Conservation (phyloP, 2,888 invertebrate genomes). For the Leuctra nigra region DNA sequence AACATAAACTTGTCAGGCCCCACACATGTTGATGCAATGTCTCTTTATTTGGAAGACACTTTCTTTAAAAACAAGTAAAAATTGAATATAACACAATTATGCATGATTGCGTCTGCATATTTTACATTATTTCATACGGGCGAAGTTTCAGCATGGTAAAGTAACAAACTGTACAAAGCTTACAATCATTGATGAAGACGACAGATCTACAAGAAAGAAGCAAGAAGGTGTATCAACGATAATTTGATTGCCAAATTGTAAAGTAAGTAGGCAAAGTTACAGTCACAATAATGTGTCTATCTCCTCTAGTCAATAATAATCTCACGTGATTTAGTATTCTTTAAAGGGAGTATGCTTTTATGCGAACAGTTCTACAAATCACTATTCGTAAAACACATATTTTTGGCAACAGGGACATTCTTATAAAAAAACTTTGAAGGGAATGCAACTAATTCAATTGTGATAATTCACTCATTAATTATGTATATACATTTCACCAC, state of each 20-base stretch:
- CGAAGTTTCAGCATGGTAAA: conserved; percentile 2
- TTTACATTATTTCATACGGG: conserved; percentile 33
- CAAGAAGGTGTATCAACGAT: not conserved
- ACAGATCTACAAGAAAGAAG: conserved; percentile 12
- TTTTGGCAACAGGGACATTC: conserved; percentile 27
- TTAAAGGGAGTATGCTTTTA: no score
- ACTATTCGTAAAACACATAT: conserved; percentile 24
- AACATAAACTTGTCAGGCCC: no score
- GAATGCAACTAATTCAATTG: conserved; percentile 25
- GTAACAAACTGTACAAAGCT: conserved; percentile 23
- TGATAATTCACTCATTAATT: conserved; percentile 8
- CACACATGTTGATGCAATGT: conserved; percentile 23
- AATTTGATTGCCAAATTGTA: conserved; percentile 5
- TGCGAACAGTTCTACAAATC: conserved; percentile 7
- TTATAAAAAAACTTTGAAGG: conserved; percentile 25
- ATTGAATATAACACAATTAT: conserved; percentile 35
- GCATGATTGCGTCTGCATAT: conserved; percentile 36
- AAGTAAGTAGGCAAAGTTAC: not conserved
- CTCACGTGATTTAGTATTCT: not conserved
- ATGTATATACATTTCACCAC: conserved; percentile 23
- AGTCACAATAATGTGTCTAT: conserved; percentile 7
- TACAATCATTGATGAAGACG: conserved; percentile 13
- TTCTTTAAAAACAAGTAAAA: conserved; percentile 43
- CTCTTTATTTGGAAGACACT: conserved; percentile 43
- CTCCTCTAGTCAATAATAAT: no score